Conservation (phyloP, 1,140 invertebrate species). For the Pinna nobilis region DNA sequence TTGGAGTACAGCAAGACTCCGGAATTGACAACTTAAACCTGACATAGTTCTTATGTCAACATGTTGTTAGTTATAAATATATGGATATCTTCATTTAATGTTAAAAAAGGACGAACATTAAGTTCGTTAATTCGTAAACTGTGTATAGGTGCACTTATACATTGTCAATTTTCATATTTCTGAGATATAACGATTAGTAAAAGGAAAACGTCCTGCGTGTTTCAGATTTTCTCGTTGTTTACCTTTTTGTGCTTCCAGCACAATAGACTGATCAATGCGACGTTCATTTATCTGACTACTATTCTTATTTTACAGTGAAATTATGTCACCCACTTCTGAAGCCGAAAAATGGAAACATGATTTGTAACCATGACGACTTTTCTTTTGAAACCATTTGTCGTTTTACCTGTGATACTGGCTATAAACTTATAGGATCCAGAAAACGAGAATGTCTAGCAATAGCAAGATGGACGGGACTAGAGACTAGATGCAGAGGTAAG, state of each 20-base stretch:
- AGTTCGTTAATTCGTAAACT: no score
- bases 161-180: no score
- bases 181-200: no score
- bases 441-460: slow-evolving; percentile 82
- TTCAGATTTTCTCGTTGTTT: no score
- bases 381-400: slow-evolving; percentile 81
- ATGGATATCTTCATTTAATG: no score
- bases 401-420: slow-evolving; percentile 81
- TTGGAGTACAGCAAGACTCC: not conserved
- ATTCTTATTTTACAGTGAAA: slow-evolving; percentile 81
- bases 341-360: slow-evolving; percentile 79
- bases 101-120: no score
- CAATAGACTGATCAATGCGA: no score
- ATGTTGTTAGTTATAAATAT: no score
- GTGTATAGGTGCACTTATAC: no score
- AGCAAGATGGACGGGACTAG: slow-evolving; percentile 82
- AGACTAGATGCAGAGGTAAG: slow-evolving; percentile 81
- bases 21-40: not conserved
- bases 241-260: no score
- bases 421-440: slow-evolving; percentile 80
- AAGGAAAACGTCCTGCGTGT: no score
- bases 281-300: no score
- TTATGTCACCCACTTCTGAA: slow-evolving; percentile 78
- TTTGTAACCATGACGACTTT: slow-evolving; percentile 78
- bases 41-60: not conserved